Evolutionary conservation across 2,888 invertebrate species (phyloP), one percentile per base, ranked within the genome.

Genomic region (Nezara viridula): DNA sequence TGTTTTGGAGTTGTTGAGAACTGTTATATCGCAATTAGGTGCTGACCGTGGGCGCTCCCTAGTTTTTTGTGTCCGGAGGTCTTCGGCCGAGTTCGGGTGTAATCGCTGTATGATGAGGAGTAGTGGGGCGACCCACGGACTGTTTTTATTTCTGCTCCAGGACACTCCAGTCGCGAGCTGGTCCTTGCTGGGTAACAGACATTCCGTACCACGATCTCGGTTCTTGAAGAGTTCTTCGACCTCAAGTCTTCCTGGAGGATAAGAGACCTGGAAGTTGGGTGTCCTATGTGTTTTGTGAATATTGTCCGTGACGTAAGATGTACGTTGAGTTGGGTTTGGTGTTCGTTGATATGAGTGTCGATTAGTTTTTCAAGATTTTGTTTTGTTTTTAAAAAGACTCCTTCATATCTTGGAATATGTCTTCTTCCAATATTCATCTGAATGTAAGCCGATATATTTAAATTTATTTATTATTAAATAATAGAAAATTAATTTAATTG

Each of bases 1-100:
- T n/a, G n/a, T n/a, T n/a, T n/a, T n/a, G n/a, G n/a, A n/a, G n/a
- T n/a, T n/a, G n/a, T n/a, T n/a, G n/a, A n/a, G n/a, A n/a, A n/a
- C n/a, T n/a, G n/a, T n/a, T n/a, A n/a, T n/a, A 73, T 19, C 27
- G 16, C 37, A 73, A 37, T 37, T 37, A 37, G 66, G 7, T 21
- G 66, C 66, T 73, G 66, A 73, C 66, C 66, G 37, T 73, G 66
- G 66, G 66, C 66, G 66, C 66, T 73, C 66, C 66, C 37, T 73
- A 73, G 66, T 73, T 73, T 60, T 73, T 73, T 73, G 66, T 73
- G 66, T 6, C 60, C 2, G 32, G 14, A 10, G 66, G 37, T 60
- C 19, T 14, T 73, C 66, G 66, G 66, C 32, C 66, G 66, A 21
- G 66, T 37, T 73, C 66, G 66, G 66, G 32, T 37, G 32, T 37